Evolutionary conservation across 2,888 invertebrate species (phyloP), one percentile per base, ranked within the genome.

Genomic region (Mimachlamys varia): DNA sequence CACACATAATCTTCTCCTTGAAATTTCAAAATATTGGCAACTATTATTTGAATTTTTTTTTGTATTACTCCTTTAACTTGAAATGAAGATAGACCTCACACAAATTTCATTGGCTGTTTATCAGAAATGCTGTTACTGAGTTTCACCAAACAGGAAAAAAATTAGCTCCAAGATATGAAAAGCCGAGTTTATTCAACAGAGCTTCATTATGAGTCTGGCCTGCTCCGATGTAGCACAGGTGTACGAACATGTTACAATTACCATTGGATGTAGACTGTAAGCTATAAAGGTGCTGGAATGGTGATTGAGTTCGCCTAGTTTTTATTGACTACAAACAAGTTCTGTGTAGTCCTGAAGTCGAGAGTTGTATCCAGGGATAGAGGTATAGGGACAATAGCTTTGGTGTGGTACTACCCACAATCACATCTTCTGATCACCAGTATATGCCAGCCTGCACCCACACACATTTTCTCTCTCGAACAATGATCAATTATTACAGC

Each of bases 281-380:
- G 62, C 62, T 62, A n/a, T 62, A n/a, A 62, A n/a, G 62, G 62
- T 62, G 62, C 62, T 62, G 62, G n/a, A 62, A 62, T n/a, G 62
- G 62, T 62, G 76, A 76, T 76, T 33, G 76, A 33, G 33, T n/a
- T 62, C 62, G 15, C 62, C 62, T 22, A 17, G 62, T 62, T 62
- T 62, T 62, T 62, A 62, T 62, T 62, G 62, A 62, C 62, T 53
- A 2, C 53, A 53, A 53, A 53, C 13, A 13, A 53, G 53, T 53
- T 44, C 17, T 53, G 62, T 62, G 62, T 62, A 62, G 62, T 62
- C n/a, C 3, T 62, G n/a, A 76, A 76, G 27, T 76, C 27, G 27
- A 27, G 53, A 17, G 53, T 53, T 17, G 53, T 53, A 17, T 53
- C 5, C 15, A 53, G 5, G 1, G 13, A 17, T 13, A 53, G 13